Percentiles rank a stretch among this genome's conserved stretches.
Conservation (phyloP, 2,113 vertebrate genomes). For the Bos indicus region DNA sequence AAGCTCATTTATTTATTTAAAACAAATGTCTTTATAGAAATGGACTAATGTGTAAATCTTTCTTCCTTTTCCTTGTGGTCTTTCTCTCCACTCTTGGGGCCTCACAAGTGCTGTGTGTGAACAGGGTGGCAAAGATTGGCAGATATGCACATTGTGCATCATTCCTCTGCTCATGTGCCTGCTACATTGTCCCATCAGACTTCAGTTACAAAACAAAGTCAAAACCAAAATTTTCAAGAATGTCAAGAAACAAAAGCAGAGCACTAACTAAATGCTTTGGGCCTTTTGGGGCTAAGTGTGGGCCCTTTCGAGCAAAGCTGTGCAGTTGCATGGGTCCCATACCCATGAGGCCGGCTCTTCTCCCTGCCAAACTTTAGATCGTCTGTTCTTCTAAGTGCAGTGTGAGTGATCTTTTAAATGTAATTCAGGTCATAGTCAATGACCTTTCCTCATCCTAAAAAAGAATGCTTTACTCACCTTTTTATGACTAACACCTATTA, state of each 20-base stretch:
- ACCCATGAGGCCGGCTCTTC: neutral
- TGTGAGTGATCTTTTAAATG: neutral
- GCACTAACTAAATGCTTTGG: neutral
- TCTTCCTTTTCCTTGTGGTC: neutral
- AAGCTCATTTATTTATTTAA: neutral
- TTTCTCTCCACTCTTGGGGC: neutral
- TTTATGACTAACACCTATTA: neutral
- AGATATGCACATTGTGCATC: neutral
- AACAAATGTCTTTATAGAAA: neutral
- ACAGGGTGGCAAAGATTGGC: neutral
- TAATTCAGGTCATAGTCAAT: neutral
- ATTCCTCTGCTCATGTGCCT: neutral
- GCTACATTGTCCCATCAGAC: neutral
- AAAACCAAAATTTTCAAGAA: neutral
- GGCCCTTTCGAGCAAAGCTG: neutral
- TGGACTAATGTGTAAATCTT: neutral
- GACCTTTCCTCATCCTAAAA: neutral
- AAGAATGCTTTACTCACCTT: neutral
- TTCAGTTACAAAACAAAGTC: neutral
- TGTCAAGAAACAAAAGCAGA: neutral
- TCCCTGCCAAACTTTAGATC: neutral
- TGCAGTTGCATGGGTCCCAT: too few species aligned
- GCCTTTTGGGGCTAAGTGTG: neutral
- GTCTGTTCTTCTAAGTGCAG: neutral
- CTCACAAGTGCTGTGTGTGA: neutral